A percentile compares a stretch with the other conserved stretches of the same genome.
Evolutionary conservation across 2,113 vertebrate genomes (phyloP).

Genomic region (Epinephelus moara): DNA sequence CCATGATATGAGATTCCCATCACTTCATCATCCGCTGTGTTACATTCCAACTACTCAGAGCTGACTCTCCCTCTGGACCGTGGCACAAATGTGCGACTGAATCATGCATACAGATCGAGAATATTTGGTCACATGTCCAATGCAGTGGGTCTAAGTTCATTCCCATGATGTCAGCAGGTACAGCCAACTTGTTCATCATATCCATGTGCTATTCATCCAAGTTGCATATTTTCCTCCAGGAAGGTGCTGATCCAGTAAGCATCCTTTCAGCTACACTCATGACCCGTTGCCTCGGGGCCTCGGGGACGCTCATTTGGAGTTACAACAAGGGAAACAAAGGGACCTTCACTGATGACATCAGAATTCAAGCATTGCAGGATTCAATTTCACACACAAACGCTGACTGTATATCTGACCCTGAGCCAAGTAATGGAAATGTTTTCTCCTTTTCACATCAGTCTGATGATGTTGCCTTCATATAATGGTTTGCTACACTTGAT

Average conservation of each 20-base stretch:
- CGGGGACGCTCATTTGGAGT: not conserved
- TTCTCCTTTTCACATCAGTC: not conserved
- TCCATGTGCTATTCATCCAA: not conserved
- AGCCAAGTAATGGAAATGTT: not conserved
- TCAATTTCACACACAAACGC: not conserved
- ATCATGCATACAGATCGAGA: not conserved
- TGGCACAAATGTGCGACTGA: not conserved
- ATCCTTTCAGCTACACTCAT: conserved; percentile 24
- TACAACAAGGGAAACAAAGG: conserved; percentile 3
- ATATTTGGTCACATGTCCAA: conserved; percentile 4
- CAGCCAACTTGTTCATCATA: too few relatives aligned
- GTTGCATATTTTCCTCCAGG: not conserved
- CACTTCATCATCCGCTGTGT: conserved; percentile 35
- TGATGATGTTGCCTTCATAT: too few relatives aligned
- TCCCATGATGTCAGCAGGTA: not conserved
- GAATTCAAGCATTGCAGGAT: not conserved
- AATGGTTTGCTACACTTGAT: not conserved
- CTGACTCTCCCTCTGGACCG: not conserved
- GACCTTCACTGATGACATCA: not conserved
- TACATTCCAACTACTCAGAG: conserved; percentile 5
- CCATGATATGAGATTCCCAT: conserved; percentile 11
- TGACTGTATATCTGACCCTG: not conserved
- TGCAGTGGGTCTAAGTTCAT: conserved; percentile 6
- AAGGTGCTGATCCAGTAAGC: conserved; percentile 43
- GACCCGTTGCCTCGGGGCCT: not conserved